Evolutionary conservation across 2,888 invertebrate genomes (phyloP).

Genomic region (Leptogaster cylindrica): DNA sequence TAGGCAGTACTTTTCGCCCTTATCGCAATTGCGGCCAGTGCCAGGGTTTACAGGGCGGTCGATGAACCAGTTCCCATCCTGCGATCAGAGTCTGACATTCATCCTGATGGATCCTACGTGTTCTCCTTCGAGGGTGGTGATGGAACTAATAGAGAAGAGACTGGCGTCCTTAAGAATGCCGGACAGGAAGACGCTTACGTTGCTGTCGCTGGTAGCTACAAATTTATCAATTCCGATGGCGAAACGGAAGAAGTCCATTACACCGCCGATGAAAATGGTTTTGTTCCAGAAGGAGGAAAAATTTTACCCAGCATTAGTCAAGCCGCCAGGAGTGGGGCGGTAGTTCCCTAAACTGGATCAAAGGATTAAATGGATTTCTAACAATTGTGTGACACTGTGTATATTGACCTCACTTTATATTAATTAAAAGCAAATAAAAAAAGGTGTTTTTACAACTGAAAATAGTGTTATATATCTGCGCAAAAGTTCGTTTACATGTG

Average conservation of each 20-base stretch:
- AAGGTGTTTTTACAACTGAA: too few relatives aligned
- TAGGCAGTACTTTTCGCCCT: constrained; percentile 27
- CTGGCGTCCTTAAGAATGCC: constrained; percentile 50
- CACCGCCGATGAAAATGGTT: constrained; percentile 59
- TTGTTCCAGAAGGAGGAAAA: constrained; percentile 56
- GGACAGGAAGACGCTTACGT: constrained; percentile 54
- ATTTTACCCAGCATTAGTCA: constrained; percentile 57
- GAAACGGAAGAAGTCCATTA: constrained; percentile 57
- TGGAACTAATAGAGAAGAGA: constrained; percentile 55
- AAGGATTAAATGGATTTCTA: too few relatives aligned
- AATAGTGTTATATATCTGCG: too few relatives aligned
- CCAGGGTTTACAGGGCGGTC: constrained; percentile 43
- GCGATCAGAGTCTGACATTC: constrained; percentile 52
- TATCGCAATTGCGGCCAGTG: constrained; percentile 39
- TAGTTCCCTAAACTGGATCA: neutral
- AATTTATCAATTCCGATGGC: constrained; percentile 55
- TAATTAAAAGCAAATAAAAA: too few relatives aligned
- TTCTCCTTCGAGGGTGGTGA: constrained; percentile 52
- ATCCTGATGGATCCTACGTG: constrained; percentile 55
- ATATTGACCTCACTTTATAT: too few relatives aligned
- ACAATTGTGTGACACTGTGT: too few relatives aligned
- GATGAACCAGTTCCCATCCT: constrained; percentile 52
- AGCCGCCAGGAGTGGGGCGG: constrained; percentile 52
- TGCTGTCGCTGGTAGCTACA: constrained; percentile 57
- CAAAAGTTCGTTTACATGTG: too few relatives aligned